Evolutionary conservation across 35 echinoderm and acorn worm species (phyloP).

Genomic region (Ophiothrix spiculata): DNA sequence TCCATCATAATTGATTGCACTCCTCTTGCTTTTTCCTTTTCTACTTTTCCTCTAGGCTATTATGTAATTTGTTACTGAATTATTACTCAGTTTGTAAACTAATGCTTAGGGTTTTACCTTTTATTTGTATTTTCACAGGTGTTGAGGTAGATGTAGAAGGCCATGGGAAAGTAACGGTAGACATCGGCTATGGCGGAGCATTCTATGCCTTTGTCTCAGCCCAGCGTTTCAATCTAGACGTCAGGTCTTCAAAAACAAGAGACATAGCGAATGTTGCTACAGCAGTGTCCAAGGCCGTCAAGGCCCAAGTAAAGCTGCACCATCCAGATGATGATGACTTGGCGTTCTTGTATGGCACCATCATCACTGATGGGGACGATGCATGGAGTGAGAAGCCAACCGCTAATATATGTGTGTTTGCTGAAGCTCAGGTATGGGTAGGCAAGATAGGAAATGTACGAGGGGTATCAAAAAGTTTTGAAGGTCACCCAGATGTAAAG

Average conservation of each 20-base stretch:
- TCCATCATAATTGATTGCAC: not conserved
- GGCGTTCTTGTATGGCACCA: slow-evolving; percentile 84
- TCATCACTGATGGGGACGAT: slow-evolving; percentile 83
- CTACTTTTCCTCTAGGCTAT: not conserved
- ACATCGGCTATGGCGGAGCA: slow-evolving; percentile 93
- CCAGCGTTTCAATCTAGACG: slow-evolving; percentile 47
- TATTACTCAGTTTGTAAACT: not conserved
- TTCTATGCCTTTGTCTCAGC: slow-evolving; percentile 83
- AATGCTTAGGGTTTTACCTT: not conserved
- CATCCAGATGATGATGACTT: slow-evolving; percentile 84
- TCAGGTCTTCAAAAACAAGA: slow-evolving; percentile 26
- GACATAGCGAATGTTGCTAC: slow-evolving; percentile 41
- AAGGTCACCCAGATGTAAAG: too few species aligned
- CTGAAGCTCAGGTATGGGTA: slow-evolving; percentile 65
- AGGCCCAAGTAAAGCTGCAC: slow-evolving; percentile 29
- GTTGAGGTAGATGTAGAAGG: slow-evolving; percentile 58
- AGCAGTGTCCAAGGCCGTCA: slow-evolving; percentile 71
- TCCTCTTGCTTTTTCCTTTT: not conserved
- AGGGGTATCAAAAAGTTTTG: too few species aligned
- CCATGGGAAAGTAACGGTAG: slow-evolving; percentile 61
- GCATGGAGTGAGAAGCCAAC: slow-evolving; percentile 65
- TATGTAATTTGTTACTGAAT: not conserved
- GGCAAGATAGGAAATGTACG: too few species aligned
- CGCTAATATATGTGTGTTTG: slow-evolving; percentile 81
- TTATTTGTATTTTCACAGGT: slow-evolving; percentile 38